phyloP scores from a whole-genome alignment of 2,113 vertebrate species.

The Oriolus oriolus region DNA sequence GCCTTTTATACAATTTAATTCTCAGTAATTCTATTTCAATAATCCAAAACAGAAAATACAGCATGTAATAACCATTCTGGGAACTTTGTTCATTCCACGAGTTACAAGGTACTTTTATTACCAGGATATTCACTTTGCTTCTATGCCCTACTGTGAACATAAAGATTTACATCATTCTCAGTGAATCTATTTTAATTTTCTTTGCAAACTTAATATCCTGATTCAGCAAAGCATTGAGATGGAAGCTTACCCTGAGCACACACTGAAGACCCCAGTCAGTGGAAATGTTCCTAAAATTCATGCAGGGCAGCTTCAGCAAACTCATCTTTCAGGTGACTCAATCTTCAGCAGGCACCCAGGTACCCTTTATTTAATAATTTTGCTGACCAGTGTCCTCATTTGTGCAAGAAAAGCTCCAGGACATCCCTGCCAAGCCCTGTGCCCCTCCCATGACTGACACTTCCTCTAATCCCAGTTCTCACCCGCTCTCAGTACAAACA shows the following conservation, averaged over 20 bases:
- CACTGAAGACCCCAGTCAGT: not conserved
- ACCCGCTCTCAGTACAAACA: not conserved
- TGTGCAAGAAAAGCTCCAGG: not conserved
- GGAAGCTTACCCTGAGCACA: not conserved
- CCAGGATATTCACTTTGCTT: conserved; percentile 6
- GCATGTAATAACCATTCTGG: conserved; percentile 33
- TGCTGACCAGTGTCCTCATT: not conserved
- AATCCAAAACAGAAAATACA: conserved; percentile 29
- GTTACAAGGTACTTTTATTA: conserved; percentile 30
- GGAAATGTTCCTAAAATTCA: not conserved
- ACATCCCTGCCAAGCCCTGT: not conserved
- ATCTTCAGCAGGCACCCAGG: not conserved
- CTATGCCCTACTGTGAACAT: not conserved
- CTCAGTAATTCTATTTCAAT: conserved; percentile 47
- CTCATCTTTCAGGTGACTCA: not conserved
- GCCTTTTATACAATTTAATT: conserved; percentile 25
- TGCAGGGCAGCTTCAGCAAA: not conserved
- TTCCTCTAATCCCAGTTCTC: not conserved
- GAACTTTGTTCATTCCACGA: conserved; percentile 21
- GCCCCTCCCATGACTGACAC: too few relatives aligned
- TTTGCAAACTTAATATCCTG: conserved; percentile 20
- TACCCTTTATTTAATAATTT: not conserved
- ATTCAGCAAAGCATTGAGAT: conserved; percentile 18
- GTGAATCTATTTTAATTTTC: conserved; percentile 37
- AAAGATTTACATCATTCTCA: conserved; percentile 17